Evolutionary conservation across 2,797 vertebrate genomes (phyloP), one percentile per base, ranked within the genome.

Genomic region (Argentina silus): DNA sequence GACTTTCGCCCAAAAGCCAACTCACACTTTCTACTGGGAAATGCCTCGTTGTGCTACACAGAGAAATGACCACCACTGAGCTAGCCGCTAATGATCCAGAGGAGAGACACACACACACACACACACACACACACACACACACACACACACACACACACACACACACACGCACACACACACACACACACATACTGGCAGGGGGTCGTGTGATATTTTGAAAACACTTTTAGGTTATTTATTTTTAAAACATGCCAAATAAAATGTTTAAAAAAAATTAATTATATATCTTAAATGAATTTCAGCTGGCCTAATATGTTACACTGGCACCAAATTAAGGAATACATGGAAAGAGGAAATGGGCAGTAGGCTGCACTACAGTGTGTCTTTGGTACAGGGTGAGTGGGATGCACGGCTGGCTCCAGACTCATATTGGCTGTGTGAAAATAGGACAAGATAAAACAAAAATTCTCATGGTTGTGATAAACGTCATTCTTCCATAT

Each of bases 181-280:
- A 69, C 10, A 50, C 45, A 21, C 15, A 56, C 50, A 86, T 79
- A 78, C 80, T 67, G 23, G 81, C 76, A 77, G 76, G 59, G 67
- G 64, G 19, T 70, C 64, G 77, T 76, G 81, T 80, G 14, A 43
- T 62, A 27, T 82, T 82, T 82, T 74, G 75, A 50, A 86, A 85
- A 76, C 75, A 80, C 78, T 82, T 84, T 83, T 72, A 77, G 74
- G 76, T 80, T 81, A 82, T 87, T 88, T 83, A 78, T 85, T 82
- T 88, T 79, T 82, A 74, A 84, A 83, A 79, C 75, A 76, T 68
- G 73, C 74, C 80, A 83, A 83, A 81, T 84, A 75, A 81, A 77
- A 84, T 85, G 82, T 83, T 85, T 83, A 84, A 83, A n/a, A n/a
- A 67, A 45, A 75, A 83, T 81, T 76, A 84, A 84, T 84, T 85